These are phyloP conservation scores for Chrysopa pallens DNA, from an alignment of 1,140 invertebrate genomes.

Conservation along the genomic window DNA sequence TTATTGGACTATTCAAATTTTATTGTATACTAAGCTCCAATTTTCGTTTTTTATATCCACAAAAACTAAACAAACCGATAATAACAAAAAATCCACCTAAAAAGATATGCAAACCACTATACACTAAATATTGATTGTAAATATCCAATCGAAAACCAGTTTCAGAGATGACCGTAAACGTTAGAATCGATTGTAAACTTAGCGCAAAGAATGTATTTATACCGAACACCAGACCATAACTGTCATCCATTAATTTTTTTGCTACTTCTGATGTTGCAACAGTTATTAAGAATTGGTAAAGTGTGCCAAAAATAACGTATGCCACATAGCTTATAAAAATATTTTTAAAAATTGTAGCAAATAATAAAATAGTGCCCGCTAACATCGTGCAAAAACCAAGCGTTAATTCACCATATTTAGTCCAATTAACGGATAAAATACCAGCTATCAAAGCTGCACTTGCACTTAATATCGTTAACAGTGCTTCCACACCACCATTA, in stretches of 20 bases:
- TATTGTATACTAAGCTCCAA: no score
- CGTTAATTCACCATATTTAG: conserved; percentile 17
- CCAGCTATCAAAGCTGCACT: conserved; percentile 28
- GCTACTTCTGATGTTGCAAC: conserved; percentile 80
- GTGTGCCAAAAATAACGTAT: conserved; percentile 56
- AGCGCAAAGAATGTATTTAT: conserved; percentile 73
- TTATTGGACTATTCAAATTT: no score
- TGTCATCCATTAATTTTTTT: conserved; percentile 54
- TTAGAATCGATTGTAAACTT: conserved; percentile 57
- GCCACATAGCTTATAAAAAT: conserved; percentile 54
- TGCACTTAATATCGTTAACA: conserved; percentile 51
- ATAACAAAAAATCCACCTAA: conserved; percentile 27
- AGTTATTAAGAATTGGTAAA: conserved; percentile 72
- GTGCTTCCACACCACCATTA: conserved; percentile 55
- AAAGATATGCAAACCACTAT: conserved; percentile 36
- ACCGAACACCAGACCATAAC: conserved; percentile 80
- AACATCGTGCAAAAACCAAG: conserved; percentile 29
- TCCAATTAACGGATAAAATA: conserved; percentile 17
- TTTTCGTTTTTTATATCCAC: no score
- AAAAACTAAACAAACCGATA: not conserved
- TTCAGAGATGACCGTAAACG: conserved; percentile 39
- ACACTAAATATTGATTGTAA: conserved; percentile 37
- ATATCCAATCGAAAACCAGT: conserved; percentile 21
- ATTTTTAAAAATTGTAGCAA: conserved; percentile 35
- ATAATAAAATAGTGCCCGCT: conserved; percentile 43